Percentiles rank a stretch among this genome's conserved stretches.
Conservation (phyloP, 1,140 invertebrate species). For the Sarcophaga bullata region DNA sequence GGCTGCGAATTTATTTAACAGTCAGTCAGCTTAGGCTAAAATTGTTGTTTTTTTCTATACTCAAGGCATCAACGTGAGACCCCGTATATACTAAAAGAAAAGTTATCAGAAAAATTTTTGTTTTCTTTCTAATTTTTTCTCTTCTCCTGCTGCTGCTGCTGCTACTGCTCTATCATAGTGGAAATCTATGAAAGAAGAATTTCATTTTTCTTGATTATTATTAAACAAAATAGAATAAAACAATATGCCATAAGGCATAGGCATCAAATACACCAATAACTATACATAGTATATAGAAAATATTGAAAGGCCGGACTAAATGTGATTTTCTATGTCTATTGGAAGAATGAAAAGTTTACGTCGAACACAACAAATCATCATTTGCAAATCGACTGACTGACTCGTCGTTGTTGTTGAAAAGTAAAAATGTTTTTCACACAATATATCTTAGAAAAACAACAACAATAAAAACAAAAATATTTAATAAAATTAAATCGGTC, state of each 20-base stretch:
- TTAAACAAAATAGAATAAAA: slow-evolving; percentile 23
- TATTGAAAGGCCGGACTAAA: not conserved
- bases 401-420: not conserved
- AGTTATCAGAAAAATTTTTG: not conserved
- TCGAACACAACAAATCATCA: slow-evolving; percentile 9
- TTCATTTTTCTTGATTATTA: not conserved
- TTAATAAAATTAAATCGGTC: too few species aligned
- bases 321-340: not conserved
- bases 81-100: slow-evolving; percentile 12
- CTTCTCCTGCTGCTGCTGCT: not conserved
- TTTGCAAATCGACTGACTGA: slow-evolving; percentile 18
- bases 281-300: not conserved
- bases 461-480: not conserved
- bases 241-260: slow-evolving; percentile 35
- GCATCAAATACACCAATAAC: not conserved
- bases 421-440: not conserved
- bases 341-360: too few species aligned
- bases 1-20: slow-evolving; percentile 20
- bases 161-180: not conserved
- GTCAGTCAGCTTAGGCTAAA: slow-evolving; percentile 3
- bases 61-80: slow-evolving; percentile 22
- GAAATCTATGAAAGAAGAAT: not conserved
- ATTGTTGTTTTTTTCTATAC: not conserved
- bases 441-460: not conserved
- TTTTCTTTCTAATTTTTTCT: too few species aligned